phyloP scores from a whole-genome alignment of 2,888 invertebrate genomes.

The Cantharis rustica region DNA sequence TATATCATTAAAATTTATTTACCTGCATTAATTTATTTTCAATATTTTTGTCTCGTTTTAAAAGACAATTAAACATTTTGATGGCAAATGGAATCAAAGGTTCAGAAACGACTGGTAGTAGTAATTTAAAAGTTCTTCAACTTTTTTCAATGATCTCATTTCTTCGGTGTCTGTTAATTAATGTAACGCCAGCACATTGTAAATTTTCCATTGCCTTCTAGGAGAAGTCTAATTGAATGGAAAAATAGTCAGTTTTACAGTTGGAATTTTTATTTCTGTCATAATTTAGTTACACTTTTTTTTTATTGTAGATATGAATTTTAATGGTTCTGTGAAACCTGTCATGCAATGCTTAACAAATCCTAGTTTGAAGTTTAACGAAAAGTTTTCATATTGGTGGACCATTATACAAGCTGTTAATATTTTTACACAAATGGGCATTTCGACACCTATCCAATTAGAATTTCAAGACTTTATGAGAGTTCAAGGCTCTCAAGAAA shows the following conservation, averaged over 20 bases:
- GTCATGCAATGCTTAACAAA: constrained; percentile 3
- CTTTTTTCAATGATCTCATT: too few species aligned
- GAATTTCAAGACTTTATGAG: not conserved
- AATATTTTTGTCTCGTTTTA: too few species aligned
- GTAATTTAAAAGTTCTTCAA: too few species aligned
- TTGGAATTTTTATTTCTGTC: not conserved
- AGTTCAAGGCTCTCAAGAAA: constrained; percentile 1
- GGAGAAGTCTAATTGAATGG: too few species aligned
- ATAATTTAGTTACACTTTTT: not conserved
- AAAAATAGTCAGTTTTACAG: not conserved
- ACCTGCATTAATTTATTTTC: too few species aligned
- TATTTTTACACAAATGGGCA: not conserved
- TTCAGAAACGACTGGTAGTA: too few species aligned
- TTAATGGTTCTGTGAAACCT: constrained; percentile 3
- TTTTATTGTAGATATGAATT: constrained; percentile 13
- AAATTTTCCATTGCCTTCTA: too few species aligned
- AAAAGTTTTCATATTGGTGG: constrained; percentile 15
- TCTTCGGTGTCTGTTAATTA: too few species aligned
- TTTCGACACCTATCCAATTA: not conserved
- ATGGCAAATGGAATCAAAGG: too few species aligned
- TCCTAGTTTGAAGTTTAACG: constrained; percentile 4
- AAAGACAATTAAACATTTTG: too few species aligned
- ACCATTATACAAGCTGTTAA: constrained; percentile 11
- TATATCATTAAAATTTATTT: too few species aligned
- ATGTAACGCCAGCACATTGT: too few species aligned